Evolutionary conservation across 2,113 vertebrate genomes (phyloP), one percentile per base, ranked within the genome.

Genomic region (Gymnarchus niloticus): DNA sequence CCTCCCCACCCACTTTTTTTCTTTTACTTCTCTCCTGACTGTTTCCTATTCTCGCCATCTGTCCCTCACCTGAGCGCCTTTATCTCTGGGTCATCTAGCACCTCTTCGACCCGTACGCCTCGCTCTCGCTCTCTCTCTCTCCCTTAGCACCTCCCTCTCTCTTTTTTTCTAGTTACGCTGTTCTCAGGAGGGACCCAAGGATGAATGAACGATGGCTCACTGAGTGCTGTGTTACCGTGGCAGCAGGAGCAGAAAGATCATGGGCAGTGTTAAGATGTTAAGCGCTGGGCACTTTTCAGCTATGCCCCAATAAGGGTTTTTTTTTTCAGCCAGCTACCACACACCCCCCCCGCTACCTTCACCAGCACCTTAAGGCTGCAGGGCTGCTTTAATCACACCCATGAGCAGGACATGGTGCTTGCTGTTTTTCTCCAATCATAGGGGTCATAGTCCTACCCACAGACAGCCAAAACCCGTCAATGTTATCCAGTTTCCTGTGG

Each of bases 161-260:
- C 21, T 28, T 7, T 69, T n/a, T 76, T 46, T 83, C 14, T 14
- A 2, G 88, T 89, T 87, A n/a, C 86, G 89, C 86, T 85, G 56
- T 56, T 12, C 28, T 51, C 54, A 61, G 37, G 51, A 85, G 52
- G 33, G 59, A 8, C 49, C 21, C 48, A 2, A 3, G 59, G 8
- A 76, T 83, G 85, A 83, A 83, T 83, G 81, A 57, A 86, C 81
- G 83, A 77, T 56, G 81, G 56, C 19, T 1, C 37, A 25, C 49
- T 54, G 59, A 83, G 61, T 12, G 7, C 52, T 7, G 51, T 25
- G 51, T 83, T 86, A 49, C 81, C 19, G 51, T 52, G 65, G 85
- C 61, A 57, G 69, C 51, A 28, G 65, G 33, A 46, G 37, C 17
- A 59, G 33, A 21, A 33, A 76, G 49, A 56, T 86, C 81, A 86